phyloP scores from a whole-genome alignment of 2,113 vertebrate genomes.

The Chascanopsetta lugubris region DNA sequence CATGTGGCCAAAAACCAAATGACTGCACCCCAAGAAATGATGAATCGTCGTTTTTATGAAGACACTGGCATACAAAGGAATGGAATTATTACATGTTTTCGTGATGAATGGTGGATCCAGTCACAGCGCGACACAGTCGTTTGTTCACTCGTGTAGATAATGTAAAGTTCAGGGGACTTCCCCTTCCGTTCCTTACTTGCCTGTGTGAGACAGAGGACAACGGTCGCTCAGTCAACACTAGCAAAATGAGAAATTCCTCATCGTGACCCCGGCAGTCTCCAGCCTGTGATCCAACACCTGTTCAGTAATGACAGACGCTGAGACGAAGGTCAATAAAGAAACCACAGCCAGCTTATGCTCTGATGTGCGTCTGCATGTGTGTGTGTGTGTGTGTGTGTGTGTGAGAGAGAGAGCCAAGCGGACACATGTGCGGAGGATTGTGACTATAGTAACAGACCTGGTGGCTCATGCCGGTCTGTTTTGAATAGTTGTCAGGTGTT shows the following conservation, averaged over 20 bases:
- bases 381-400: slow-evolving; percentile 10
- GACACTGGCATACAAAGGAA: background rate
- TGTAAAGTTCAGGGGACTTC: slow-evolving; percentile 11
- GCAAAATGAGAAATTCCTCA: slow-evolving; percentile 65
- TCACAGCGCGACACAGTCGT: no score
- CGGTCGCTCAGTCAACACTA: slow-evolving; percentile 59
- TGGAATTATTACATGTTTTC: no score
- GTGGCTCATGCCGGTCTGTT: slow-evolving; percentile 25
- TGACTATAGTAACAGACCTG: slow-evolving; percentile 10
- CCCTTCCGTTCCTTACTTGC: background rate
- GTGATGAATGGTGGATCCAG: background rate
- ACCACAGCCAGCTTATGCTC: background rate
- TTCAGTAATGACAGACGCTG: slow-evolving; percentile 33
- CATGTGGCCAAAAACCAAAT: no score
- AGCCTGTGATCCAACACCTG: slow-evolving; percentile 40
- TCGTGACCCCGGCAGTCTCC: slow-evolving; percentile 9
- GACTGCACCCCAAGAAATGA: slow-evolving; percentile 11
- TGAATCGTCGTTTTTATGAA: slow-evolving; percentile 32
- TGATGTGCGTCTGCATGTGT: slow-evolving; percentile 35
- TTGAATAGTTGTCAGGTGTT: slow-evolving; percentile 56
- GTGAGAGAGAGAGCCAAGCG: slow-evolving; percentile 3
- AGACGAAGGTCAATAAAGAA: slow-evolving; percentile 31
- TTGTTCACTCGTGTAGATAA: no score
- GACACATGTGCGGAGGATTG: slow-evolving; percentile 19
- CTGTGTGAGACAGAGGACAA: slow-evolving; percentile 25